Base-by-base conservation (phyloP, 2,888 invertebrate species). In the Ormia ochracea region DNA sequence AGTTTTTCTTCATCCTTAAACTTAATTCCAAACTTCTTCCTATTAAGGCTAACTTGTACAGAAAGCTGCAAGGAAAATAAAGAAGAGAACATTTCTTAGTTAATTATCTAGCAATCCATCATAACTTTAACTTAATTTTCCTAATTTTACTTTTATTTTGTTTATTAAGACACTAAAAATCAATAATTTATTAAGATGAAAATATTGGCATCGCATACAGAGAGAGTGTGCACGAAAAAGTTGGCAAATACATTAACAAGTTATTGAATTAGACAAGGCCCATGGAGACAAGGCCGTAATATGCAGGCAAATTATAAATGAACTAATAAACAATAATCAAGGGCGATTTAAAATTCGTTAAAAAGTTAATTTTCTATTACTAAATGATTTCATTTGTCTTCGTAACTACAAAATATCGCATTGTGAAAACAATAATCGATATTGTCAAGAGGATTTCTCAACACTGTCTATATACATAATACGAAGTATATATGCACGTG, bases 341-440 rank as follows among this genome's bases (percentile, higher is more conserved):
- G 65, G 14, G 1, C 10, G 4, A 65, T n/a, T 17, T 52, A 12
- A 65, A 38, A 26, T 65, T 36, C 7, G 23, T 48, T 23, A 36
- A 36, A 21, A 48, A 3, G 12, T 52, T 17, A 19, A 19, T 50
- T 28, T 4, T n/a, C 50, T 7, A 36, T 36, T 12, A 19, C 12
- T 19, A 9, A 45, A 52, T 17, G 12, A 52, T 26, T 50, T 12
- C 36, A 65, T 50, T 17, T 38, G 10, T 52, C 26, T 65, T 23
- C 28, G 36, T 36, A 36, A 36, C 63, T 65, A 52, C n/a, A 26
- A 14, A 52, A 28, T 26, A 28, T 33, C 19, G 26, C 26, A 52
- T 36, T 50, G 28, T 31, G 19, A 50, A 58, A 36, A 28, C 2
- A 14, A 61, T 61, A 61, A 72, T 72, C 72, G 43, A 72, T 72